These are phyloP conservation scores for Cremastinae sp. DNA, from an alignment of 2,888 invertebrate species.

Conservation along the genomic window DNA sequence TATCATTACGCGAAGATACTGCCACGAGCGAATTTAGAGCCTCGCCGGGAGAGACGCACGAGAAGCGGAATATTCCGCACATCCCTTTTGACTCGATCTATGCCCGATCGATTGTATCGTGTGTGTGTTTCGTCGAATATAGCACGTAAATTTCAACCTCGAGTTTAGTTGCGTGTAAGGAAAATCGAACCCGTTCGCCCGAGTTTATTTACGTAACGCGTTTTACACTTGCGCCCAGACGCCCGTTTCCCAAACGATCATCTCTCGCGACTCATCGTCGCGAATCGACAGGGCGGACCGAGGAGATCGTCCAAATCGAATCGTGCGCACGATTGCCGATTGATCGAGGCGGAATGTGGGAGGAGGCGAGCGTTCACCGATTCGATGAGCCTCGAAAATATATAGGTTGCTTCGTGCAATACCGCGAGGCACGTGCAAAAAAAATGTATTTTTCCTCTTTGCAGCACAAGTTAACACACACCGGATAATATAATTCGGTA, in stretches of 20 bases:
- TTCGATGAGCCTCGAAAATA: constrained; percentile 52
- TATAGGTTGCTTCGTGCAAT: constrained; percentile 39
- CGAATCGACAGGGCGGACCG: constrained; percentile 53
- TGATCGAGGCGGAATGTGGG: constrained; percentile 2
- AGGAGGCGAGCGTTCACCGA: constrained; percentile 41
- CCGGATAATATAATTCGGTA: neutral
- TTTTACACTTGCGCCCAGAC: constrained; percentile 20
- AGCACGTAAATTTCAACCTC: constrained; percentile 12
- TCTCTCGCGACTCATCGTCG: constrained; percentile 54
- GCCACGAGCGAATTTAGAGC: constrained; percentile 61
- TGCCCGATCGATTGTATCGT: constrained; percentile 67
- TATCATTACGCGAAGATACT: constrained; percentile 70
- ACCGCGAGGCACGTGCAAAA: constrained; percentile 21
- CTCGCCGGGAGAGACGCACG: constrained; percentile 30
- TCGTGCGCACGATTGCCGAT: constrained; percentile 35
- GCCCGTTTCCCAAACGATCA: constrained; percentile 44
- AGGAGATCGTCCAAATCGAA: constrained; percentile 5
- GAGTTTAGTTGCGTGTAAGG: constrained; percentile 3
- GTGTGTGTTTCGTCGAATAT: constrained; percentile 40
- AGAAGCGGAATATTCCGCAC: constrained; percentile 18
- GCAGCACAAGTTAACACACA: too few relatives aligned
- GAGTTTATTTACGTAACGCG: constrained; percentile 3
- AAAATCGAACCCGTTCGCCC: neutral
- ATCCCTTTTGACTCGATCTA: constrained; percentile 63
- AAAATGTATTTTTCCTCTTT: too few relatives aligned